Evolutionary conservation across 2,113 vertebrate genomes (phyloP).

Genomic region (Mustela lutreola): DNA sequence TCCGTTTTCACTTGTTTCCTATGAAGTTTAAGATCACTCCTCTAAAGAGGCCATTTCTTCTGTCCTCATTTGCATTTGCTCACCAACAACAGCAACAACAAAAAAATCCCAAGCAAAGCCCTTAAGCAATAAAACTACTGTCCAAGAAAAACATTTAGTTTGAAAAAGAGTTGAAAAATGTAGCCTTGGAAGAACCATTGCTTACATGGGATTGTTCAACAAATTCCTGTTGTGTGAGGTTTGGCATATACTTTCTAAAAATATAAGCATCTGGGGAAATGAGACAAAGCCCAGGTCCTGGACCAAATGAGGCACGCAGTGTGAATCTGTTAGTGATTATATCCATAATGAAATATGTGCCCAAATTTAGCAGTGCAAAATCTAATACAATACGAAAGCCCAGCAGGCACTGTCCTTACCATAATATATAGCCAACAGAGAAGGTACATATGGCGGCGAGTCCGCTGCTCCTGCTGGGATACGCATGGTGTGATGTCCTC

Average conservation of each 20-base stretch:
- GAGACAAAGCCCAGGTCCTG: constrained; percentile 89
- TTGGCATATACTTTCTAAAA: constrained; percentile 90
- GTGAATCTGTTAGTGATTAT: constrained; percentile 88
- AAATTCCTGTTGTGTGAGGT: constrained; percentile 91
- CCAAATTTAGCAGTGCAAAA: constrained; percentile 86
- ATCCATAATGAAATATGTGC: constrained; percentile 86
- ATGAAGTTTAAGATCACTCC: constrained; percentile 58
- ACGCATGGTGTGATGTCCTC: constrained; percentile 96
- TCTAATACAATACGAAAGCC: constrained; percentile 82
- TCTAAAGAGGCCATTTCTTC: constrained; percentile 77
- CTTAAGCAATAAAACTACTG: constrained; percentile 84
- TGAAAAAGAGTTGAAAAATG: constrained; percentile 88
- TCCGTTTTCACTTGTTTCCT: constrained; percentile 77
- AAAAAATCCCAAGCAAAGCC: constrained; percentile 63
- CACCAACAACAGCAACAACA: constrained; percentile 68
- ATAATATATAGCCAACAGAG: constrained; percentile 96
- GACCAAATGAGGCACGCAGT: constrained; percentile 85
- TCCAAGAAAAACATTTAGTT: constrained; percentile 88
- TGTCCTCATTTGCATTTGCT: constrained; percentile 80
- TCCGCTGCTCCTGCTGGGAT: constrained; percentile 95
- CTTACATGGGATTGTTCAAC: constrained; percentile 90
- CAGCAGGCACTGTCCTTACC: constrained; percentile 90
- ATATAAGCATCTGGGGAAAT: constrained; percentile 89
- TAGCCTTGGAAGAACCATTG: constrained; percentile 87
- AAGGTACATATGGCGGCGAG: constrained; percentile 94